phyloP scores from a whole-genome alignment of 2,797 vertebrate genomes.

The Cheracebus regulus region DNA sequence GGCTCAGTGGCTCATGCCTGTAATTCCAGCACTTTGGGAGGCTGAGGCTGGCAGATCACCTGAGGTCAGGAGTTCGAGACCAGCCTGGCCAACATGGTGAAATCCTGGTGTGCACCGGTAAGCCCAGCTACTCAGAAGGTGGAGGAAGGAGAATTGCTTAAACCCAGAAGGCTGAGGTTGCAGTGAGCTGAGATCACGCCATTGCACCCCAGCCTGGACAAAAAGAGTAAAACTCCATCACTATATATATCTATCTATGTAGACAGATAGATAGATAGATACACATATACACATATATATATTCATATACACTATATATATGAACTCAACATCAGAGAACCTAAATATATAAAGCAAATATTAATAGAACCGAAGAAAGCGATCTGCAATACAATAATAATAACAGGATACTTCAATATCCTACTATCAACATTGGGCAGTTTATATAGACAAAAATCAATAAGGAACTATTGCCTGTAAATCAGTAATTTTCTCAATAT shows the following conservation, averaged over 20 bases:
- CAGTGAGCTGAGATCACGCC: no score
- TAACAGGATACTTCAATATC: neutral
- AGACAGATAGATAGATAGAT: no score
- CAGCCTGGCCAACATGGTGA: no score
- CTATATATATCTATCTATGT: no score
- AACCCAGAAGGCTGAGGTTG: no score
- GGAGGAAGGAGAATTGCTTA: no score
- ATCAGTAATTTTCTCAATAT: neutral
- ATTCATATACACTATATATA: neutral
- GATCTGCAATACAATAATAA: neutral
- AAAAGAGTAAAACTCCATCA: no score
- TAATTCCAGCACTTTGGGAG: neutral
- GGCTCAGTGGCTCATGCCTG: neutral
- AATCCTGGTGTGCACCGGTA: no score
- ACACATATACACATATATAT: no score
- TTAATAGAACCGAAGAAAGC: neutral
- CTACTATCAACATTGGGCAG: neutral
- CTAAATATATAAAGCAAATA: neutral
- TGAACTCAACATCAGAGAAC: neutral
- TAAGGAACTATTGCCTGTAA: neutral
- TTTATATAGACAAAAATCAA: neutral
- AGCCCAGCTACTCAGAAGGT: no score
- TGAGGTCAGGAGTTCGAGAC: no score
- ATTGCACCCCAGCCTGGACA: no score
- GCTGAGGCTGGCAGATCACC: neutral